Conservation (phyloP, 2,888 invertebrate genomes). For the Sussaba pulchella region DNA sequence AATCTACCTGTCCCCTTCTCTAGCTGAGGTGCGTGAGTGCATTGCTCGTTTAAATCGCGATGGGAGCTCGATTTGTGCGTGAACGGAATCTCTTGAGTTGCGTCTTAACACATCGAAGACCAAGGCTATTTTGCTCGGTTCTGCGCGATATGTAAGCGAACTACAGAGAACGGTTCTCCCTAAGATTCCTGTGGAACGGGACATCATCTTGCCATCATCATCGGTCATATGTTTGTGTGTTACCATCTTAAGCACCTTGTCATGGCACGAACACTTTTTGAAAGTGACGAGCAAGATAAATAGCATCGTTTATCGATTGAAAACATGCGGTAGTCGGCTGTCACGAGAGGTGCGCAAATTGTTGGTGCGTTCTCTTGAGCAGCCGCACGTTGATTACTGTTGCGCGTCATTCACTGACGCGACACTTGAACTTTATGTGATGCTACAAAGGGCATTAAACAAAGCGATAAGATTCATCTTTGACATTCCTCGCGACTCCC, state of each 20-base stretch:
- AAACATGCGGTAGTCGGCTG: background rate
- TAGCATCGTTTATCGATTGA: background rate
- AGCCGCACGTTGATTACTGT: conserved; percentile 5
- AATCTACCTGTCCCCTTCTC: background rate
- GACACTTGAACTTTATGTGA: background rate
- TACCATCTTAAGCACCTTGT: background rate
- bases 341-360: background rate
- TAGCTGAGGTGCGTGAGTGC: background rate
- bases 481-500: background rate
- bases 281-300: background rate
- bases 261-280: background rate
- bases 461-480: background rate
- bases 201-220: background rate
- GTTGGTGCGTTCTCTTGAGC: background rate
- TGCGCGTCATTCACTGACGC: background rate
- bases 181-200: background rate
- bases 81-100: background rate
- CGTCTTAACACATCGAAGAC: background rate
- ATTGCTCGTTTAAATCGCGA: background rate
- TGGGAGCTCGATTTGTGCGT: background rate
- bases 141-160: background rate
- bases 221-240: background rate
- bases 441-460: background rate
- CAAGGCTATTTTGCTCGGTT: background rate
- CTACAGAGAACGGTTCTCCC: background rate